phyloP scores from a whole-genome alignment of 2,888 invertebrate species.

The Adelphocoris suturalis region DNA sequence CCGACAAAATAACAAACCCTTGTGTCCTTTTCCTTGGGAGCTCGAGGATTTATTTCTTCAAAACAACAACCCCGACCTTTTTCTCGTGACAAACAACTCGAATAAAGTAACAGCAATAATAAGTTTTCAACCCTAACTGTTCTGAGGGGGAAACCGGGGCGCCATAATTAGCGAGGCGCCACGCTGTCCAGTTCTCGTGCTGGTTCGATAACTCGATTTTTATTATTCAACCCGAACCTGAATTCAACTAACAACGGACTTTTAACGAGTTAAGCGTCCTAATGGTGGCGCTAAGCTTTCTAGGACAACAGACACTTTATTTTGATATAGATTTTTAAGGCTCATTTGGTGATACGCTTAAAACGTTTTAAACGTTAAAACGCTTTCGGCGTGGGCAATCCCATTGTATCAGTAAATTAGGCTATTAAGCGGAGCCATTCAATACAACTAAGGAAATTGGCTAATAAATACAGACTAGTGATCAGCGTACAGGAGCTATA shows the following conservation, averaged over 20 bases:
- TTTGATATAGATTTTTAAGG: not conserved
- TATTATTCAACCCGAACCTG: not conserved
- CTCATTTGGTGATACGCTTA: too few relatives aligned
- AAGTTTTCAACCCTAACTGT: not conserved
- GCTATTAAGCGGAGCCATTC: too few relatives aligned
- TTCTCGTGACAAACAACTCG: not conserved
- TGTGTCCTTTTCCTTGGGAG: not conserved
- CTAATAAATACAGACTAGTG: too few relatives aligned
- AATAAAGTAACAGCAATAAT: not conserved
- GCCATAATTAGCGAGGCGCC: not conserved
- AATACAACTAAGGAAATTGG: too few relatives aligned
- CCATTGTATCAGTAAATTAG: too few relatives aligned
- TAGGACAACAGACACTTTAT: not conserved
- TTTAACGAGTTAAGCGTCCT: not conserved
- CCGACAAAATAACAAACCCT: too few relatives aligned
- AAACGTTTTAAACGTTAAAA: too few relatives aligned
- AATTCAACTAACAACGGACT: not conserved
- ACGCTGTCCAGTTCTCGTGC: not conserved
- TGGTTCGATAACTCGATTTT: conserved; percentile 11
- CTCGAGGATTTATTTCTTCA: not conserved
- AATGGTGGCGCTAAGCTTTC: not conserved
- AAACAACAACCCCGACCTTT: not conserved
- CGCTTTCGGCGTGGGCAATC: too few relatives aligned
- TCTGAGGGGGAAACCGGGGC: not conserved
- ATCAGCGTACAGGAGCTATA: too few relatives aligned